Percentiles rank a stretch among this genome's conserved stretches.
Evolutionary conservation across 2,797 vertebrate species (phyloP).

Genomic region (Sebastes itinus): DNA sequence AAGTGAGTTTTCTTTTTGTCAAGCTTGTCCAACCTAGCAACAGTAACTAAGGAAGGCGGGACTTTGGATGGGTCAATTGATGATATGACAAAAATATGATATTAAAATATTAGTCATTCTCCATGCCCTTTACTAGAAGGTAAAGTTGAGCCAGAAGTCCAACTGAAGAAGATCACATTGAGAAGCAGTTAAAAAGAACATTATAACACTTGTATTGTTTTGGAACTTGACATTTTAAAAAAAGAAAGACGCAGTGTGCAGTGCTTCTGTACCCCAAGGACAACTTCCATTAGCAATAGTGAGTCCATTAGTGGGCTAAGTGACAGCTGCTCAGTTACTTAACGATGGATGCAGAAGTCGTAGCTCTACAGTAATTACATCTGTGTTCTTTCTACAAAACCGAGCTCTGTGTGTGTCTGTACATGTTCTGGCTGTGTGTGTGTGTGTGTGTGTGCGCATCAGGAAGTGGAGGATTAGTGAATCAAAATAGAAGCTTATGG

Average conservation of each 20-base stretch:
- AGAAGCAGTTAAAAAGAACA: neutral
- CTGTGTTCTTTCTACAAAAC: slow-evolving; percentile 30
- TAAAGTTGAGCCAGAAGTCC: neutral
- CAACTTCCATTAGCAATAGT: slow-evolving; percentile 60
- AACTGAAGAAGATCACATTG: neutral
- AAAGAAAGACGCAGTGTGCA: neutral
- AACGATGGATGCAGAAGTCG: slow-evolving; percentile 45
- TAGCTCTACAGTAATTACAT: slow-evolving; percentile 60
- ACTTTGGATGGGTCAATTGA: neutral
- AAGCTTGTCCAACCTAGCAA: too few species aligned
- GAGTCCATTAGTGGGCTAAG: slow-evolving; percentile 67
- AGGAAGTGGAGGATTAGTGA: slow-evolving; percentile 62
- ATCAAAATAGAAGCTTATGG: slow-evolving; percentile 68
- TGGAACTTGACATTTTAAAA: slow-evolving; percentile 13
- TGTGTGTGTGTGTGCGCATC: slow-evolving; percentile 5
- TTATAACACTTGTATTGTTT: neutral
- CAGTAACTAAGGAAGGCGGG: too few species aligned
- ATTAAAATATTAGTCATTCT: neutral
- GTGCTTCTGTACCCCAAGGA: slow-evolving; percentile 32
- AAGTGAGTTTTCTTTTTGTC: too few species aligned
- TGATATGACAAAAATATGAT: neutral
- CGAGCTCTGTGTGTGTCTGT: slow-evolving; percentile 1
- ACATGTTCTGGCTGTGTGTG: slow-evolving; percentile 10
- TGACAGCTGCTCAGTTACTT: slow-evolving; percentile 70
- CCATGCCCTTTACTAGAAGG: neutral